Percentiles rank a stretch among this genome's conserved stretches.
These are phyloP conservation scores for Dryococelus australis DNA, from an alignment of 2,888 invertebrate genomes.

Conservation along the genomic window DNA sequence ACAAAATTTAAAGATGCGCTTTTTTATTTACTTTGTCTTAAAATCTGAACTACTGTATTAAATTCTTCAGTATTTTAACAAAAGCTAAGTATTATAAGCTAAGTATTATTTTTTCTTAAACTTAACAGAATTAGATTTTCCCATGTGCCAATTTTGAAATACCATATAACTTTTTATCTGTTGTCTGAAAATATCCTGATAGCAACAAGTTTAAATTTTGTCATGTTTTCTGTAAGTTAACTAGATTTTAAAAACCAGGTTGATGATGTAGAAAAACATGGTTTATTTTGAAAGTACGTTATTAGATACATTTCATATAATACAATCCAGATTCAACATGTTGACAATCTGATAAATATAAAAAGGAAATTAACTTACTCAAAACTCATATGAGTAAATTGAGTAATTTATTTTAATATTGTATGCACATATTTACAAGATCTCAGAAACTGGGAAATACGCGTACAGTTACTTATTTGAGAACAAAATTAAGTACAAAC, in stretches of 20 bases:
- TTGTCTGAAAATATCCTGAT: background rate
- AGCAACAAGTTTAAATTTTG: background rate
- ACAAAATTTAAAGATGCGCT: too few relatives aligned
- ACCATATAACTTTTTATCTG: too few relatives aligned
- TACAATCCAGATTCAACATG: background rate
- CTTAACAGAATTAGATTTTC: too few relatives aligned
- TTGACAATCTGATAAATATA: slow-evolving; percentile 10
- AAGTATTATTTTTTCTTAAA: too few relatives aligned
- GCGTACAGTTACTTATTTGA: slow-evolving; percentile 2
- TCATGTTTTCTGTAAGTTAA: background rate
- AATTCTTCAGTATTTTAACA: too few relatives aligned
- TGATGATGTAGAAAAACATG: slow-evolving; percentile 9
- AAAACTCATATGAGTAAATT: background rate
- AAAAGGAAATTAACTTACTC: slow-evolving; percentile 11
- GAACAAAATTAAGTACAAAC: slow-evolving; percentile 2
- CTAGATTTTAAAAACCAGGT: background rate
- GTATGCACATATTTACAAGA: slow-evolving; percentile 1
- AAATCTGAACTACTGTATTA: too few relatives aligned
- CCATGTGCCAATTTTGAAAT: too few relatives aligned
- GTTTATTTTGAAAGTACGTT: slow-evolving; percentile 9
- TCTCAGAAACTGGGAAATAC: slow-evolving; percentile 16
- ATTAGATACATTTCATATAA: background rate
- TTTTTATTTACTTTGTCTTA: too few relatives aligned
- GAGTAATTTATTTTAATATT: slow-evolving; percentile 1
- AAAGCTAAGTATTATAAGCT: too few relatives aligned